These are phyloP conservation scores for Typhlichthys eigenmanni DNA, from an alignment of 2,797 vertebrate genomes.

Conservation along the genomic window DNA sequence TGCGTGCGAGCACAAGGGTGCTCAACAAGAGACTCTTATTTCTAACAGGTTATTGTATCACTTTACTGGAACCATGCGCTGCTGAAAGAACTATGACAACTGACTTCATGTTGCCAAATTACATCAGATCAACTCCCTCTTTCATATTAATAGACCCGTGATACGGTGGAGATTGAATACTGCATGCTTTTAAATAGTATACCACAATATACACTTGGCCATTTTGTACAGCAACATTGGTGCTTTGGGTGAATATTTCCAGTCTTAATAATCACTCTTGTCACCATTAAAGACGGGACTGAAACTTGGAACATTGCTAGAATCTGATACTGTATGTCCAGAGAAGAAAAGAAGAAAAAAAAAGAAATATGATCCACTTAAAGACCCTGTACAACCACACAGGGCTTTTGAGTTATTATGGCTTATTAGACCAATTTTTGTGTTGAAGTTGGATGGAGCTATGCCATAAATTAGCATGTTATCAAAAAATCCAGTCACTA, in stretches of 20 bases:
- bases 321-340: conserved; percentile 1
- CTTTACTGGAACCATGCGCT: conserved; percentile 45
- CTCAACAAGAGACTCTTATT: conserved; percentile 26
- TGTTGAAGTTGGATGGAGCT: too few relatives aligned
- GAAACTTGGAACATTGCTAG: too few relatives aligned
- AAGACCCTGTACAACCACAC: too few relatives aligned
- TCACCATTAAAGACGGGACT: too few relatives aligned
- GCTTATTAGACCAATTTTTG: not conserved
- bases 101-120: conserved; percentile 54
- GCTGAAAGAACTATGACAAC: conserved; percentile 37
- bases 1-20: not conserved
- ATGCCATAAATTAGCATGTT: too few relatives aligned
- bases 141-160: not conserved
- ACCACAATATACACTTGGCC: too few relatives aligned
- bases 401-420: not conserved
- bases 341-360: not conserved
- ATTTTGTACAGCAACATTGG: too few relatives aligned
- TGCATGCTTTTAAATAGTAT: too few relatives aligned
- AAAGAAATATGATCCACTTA: not conserved
- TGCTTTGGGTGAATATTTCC: too few relatives aligned
- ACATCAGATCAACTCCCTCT: conserved; percentile 26
- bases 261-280: too few relatives aligned
- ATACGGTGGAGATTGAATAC: too few relatives aligned
- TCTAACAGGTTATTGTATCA: conserved; percentile 25
- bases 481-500: too few relatives aligned